Evolutionary conservation across 2,797 vertebrate genomes (phyloP).

Genomic region (Diplodus puntazzo): DNA sequence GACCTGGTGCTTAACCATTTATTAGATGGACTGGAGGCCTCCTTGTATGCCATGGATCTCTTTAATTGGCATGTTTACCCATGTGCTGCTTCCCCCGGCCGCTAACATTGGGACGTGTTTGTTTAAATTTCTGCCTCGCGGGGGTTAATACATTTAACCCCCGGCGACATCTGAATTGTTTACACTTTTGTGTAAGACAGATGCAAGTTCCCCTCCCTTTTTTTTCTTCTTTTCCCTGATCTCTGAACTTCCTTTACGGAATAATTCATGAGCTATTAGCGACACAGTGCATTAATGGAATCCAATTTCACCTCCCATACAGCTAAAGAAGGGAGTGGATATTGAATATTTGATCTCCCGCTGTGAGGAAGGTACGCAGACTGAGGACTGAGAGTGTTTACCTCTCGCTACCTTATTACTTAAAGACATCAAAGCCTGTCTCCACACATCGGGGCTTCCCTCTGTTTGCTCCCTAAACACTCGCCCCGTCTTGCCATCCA

Average conservation of each 20-base stretch:
- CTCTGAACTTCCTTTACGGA: slow-evolving; percentile 38
- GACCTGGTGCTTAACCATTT: slow-evolving; percentile 82
- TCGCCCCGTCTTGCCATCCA: slow-evolving; percentile 46
- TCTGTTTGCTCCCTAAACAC: slow-evolving; percentile 61
- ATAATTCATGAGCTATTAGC: slow-evolving; percentile 46
- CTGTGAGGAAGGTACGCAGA: slow-evolving; percentile 59
- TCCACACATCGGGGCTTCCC: slow-evolving; percentile 45
- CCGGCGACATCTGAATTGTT: slow-evolving; percentile 54
- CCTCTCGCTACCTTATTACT: slow-evolving; percentile 64
- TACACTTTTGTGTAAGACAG: slow-evolving; percentile 50
- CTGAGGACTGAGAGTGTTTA: slow-evolving; percentile 61
- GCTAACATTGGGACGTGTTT: slow-evolving; percentile 71
- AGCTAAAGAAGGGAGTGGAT: slow-evolving; percentile 41
- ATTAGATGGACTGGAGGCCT: slow-evolving; percentile 80
- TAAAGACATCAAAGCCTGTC: slow-evolving; percentile 69
- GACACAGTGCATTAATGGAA: slow-evolving; percentile 41
- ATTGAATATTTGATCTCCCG: slow-evolving; percentile 65
- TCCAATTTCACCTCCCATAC: slow-evolving; percentile 51
- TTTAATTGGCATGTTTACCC: slow-evolving; percentile 85
- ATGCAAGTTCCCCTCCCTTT: slow-evolving; percentile 27
- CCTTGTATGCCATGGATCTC: slow-evolving; percentile 79
- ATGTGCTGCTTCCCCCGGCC: slow-evolving; percentile 66
- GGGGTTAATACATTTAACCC: slow-evolving; percentile 80
- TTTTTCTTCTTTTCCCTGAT: slow-evolving; percentile 13
- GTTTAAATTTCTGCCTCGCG: slow-evolving; percentile 71